Evolutionary conservation across 2,888 invertebrate species (phyloP).

Genomic region (Drosophila prolongata): DNA sequence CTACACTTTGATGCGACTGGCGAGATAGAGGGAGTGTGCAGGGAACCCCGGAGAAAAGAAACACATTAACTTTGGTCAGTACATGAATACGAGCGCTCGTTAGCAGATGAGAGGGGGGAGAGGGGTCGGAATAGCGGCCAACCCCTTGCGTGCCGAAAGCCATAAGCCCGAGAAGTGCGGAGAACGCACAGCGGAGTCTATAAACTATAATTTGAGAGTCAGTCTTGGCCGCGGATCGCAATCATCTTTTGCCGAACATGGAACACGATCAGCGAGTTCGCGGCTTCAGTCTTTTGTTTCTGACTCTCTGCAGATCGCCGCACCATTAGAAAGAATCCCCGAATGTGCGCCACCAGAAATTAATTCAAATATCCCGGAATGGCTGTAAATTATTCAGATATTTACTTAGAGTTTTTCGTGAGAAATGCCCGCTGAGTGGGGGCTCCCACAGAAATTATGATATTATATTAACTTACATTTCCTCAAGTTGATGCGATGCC

Average conservation of each 20-base stretch:
- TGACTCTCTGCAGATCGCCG: neutral
- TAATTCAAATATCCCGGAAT: conserved; percentile 33
- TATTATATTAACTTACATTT: conserved; percentile 64
- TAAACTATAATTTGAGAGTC: conserved; percentile 53
- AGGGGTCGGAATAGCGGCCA: conserved; percentile 15
- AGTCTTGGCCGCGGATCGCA: conserved; percentile 55
- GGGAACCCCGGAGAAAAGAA: conserved; percentile 29
- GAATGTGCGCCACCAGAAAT: conserved; percentile 12
- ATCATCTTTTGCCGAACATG: conserved; percentile 50
- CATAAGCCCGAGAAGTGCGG: conserved; percentile 43
- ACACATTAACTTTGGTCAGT: conserved; percentile 61
- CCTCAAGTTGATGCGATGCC: conserved; percentile 39
- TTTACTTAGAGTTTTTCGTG: conserved; percentile 13
- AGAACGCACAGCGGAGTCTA: conserved; percentile 21
- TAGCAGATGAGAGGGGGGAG: conserved; percentile 23
- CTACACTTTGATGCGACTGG: conserved; percentile 55
- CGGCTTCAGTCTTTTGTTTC: conserved; percentile 60
- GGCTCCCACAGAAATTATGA: conserved; percentile 50
- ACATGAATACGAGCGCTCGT: conserved; percentile 69
- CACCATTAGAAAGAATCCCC: conserved; percentile 28
- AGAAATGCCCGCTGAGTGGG: conserved; percentile 2
- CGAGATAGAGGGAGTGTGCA: neutral
- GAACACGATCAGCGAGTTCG: conserved; percentile 57
- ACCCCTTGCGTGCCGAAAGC: conserved; percentile 61
- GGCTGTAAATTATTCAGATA: conserved; percentile 29